A percentile compares a stretch with the other conserved stretches of the same genome.
These are phyloP conservation scores for Eristalinus sepulchralis DNA, from an alignment of 2,888 invertebrate species.

Conservation along the genomic window DNA sequence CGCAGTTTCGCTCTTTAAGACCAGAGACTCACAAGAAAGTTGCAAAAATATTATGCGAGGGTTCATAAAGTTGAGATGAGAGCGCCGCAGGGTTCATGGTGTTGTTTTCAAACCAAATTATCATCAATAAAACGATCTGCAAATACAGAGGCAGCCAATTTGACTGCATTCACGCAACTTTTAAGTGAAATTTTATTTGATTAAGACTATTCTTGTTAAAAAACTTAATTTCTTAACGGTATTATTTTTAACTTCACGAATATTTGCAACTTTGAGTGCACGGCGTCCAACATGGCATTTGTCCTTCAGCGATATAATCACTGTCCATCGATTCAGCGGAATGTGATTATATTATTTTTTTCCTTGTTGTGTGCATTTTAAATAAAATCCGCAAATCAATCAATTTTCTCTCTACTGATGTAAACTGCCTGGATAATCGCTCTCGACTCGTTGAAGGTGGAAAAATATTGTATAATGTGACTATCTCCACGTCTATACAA, in stretches of 20 bases:
- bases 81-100: constrained; percentile 41
- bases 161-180: constrained; percentile 31
- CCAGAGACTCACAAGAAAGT: constrained; percentile 25
- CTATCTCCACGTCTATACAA: constrained; percentile 52
- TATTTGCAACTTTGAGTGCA: constrained; percentile 28
- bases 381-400: constrained; percentile 70
- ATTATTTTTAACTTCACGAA: neutral
- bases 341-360: constrained; percentile 55
- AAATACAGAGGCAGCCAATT: constrained; percentile 40
- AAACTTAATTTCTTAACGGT: constrained; percentile 25
- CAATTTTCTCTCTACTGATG: constrained; percentile 65
- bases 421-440: constrained; percentile 70
- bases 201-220: constrained; percentile 46
- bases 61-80: constrained; percentile 58
- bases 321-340: constrained; percentile 50
- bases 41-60: constrained; percentile 49
- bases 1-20: neutral
- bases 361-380: constrained; percentile 60
- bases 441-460: constrained; percentile 67
- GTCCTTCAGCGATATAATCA: constrained; percentile 55
- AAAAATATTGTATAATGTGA: constrained; percentile 68
- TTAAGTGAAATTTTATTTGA: constrained; percentile 50
- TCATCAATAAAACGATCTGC: constrained; percentile 64
- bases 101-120: constrained; percentile 59
- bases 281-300: constrained; percentile 5